Conservation (phyloP, 2,113 vertebrate species). For the Scytalopus superciliaris region DNA sequence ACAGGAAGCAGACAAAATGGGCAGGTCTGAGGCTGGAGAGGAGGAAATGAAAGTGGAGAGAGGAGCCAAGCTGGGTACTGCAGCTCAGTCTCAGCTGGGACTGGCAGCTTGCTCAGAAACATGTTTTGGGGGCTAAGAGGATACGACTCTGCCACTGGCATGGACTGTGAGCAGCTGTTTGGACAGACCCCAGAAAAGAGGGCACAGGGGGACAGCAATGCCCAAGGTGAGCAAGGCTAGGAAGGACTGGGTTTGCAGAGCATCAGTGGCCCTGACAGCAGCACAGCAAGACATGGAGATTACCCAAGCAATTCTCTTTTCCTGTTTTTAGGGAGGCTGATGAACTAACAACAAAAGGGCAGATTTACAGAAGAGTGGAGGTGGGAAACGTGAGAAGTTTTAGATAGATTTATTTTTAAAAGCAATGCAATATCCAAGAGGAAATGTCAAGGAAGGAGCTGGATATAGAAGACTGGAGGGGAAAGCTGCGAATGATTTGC, state of each 20-base stretch:
- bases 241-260: neutral
- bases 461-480: neutral
- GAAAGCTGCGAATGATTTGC: constrained; percentile 7
- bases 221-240: neutral
- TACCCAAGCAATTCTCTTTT: neutral
- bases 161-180: neutral
- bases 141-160: neutral
- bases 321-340: neutral
- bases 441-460: constrained; percentile 15
- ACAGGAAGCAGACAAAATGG: neutral
- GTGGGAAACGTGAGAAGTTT: neutral
- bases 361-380: neutral
- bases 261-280: neutral
- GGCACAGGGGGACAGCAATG: neutral
- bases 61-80: neutral
- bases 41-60: neutral
- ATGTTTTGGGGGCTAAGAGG: neutral
- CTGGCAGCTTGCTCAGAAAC: neutral
- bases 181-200: neutral
- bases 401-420: constrained; percentile 16
- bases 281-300: neutral
- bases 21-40: neutral
- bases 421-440: neutral
- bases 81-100: neutral
- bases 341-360: neutral